Conservation (phyloP, 2,113 vertebrate species). For the Carollia perspicillata region DNA sequence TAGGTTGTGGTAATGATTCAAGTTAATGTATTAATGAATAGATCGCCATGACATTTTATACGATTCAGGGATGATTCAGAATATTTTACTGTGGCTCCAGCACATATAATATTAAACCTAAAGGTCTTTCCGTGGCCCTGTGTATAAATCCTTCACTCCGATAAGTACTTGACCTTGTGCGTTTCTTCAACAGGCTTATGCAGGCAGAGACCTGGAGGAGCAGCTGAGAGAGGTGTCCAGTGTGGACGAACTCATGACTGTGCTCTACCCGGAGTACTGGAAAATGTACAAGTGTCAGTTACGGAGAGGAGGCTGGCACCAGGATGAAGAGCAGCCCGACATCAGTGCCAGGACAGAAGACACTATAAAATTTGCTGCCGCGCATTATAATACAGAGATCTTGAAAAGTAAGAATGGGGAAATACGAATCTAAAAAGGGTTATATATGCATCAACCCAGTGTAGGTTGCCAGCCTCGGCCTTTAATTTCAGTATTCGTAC, state of each 20-base stretch:
- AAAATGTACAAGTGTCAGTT: conserved; percentile 93
- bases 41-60: neutral
- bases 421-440: rapidly evolving
- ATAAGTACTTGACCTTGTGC: conserved; percentile 31
- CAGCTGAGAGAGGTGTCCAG: conserved; percentile 92
- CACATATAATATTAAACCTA: neutral
- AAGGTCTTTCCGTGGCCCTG: neutral
- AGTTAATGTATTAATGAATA: neutral
- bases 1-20: neutral
- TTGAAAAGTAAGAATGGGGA: conserved; percentile 91
- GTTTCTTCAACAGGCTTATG: conserved; percentile 84
- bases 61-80: neutral
- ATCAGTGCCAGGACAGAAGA: conserved; percentile 83
- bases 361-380: conserved; percentile 89
- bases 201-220: conserved; percentile 90
- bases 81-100: neutral
- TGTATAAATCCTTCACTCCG: neutral
- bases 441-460: neutral
- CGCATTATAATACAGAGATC: conserved; percentile 92
- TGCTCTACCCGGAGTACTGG: conserved; percentile 95
- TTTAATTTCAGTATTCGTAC: neutral
- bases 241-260: conserved; percentile 95
- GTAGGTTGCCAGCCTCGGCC: neutral
- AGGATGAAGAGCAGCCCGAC: conserved; percentile 75
- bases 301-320: conserved; percentile 83